Evolutionary conservation across 2,113 vertebrate species (phyloP).

Genomic region (Leptodactylus fuscus): DNA sequence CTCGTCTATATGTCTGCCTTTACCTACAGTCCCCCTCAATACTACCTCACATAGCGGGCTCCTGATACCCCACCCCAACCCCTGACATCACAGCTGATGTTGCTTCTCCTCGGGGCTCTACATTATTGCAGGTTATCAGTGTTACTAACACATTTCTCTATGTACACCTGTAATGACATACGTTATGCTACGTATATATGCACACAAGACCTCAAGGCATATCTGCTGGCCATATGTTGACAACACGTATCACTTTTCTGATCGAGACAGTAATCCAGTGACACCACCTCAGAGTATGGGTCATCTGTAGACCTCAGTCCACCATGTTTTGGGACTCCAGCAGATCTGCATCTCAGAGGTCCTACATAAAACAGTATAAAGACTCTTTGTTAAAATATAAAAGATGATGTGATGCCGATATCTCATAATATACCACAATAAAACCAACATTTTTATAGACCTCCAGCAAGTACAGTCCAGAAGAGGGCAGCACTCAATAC

Average conservation of each 20-base stretch:
- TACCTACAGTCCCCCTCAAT: background rate
- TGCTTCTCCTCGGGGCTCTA: background rate
- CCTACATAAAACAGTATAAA: constrained; percentile 4
- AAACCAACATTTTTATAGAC: constrained; percentile 2
- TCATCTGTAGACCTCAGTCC: background rate
- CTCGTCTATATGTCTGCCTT: background rate
- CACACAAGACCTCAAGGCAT: background rate
- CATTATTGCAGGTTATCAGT: constrained; percentile 31
- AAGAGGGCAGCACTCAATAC: background rate
- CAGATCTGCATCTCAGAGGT: background rate
- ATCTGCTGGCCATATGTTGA: no score
- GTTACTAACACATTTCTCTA: background rate
- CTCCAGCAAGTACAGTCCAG: background rate
- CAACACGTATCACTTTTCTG: no score
- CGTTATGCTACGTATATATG: background rate
- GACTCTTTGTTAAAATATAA: background rate
- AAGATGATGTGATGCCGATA: background rate
- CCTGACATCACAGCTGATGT: background rate
- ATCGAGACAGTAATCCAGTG: no score
- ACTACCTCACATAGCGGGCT: background rate
- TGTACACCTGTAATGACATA: background rate
- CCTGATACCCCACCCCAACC: background rate
- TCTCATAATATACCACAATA: constrained; percentile 22
- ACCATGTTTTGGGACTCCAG: background rate
- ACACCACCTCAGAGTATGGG: background rate